These are phyloP conservation scores for Disparrhopalites patrizii DNA, from an alignment of 2,888 invertebrate genomes.

Conservation along the genomic window DNA sequence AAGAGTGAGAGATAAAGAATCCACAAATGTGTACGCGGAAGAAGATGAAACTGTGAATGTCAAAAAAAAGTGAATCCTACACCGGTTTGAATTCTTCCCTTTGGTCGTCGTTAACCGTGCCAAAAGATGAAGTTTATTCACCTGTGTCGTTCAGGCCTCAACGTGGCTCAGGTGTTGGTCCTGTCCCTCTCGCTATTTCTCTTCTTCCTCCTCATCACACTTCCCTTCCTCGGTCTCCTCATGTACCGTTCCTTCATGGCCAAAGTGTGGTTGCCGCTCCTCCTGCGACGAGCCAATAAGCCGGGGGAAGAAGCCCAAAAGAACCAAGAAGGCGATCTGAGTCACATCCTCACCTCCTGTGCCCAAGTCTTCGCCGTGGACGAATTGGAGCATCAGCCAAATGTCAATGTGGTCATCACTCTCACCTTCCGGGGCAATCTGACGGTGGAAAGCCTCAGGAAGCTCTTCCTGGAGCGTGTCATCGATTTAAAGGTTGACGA, in stretches of 20 bases:
- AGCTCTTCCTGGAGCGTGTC: constrained; percentile 3
- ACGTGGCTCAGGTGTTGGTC: neutral
- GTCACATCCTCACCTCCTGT: constrained; percentile 21
- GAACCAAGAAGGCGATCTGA: neutral
- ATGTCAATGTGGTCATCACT: constrained; percentile 8
- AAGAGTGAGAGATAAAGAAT: no score
- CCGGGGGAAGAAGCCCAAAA: no score
- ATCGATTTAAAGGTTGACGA: constrained; percentile 1
- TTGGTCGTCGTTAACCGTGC: no score
- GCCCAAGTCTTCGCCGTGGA: constrained; percentile 19
- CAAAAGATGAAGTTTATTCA: constrained; percentile 19
- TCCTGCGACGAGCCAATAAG: no score
- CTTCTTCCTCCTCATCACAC: neutral
- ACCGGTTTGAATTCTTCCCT: no score
- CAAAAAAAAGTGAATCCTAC: no score
- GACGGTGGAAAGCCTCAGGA: neutral
- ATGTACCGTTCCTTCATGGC: neutral
- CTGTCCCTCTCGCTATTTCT: neutral
- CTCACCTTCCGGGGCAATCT: neutral
- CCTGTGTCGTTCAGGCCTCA: neutral
- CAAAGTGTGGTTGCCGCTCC: neutral
- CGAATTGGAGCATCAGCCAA: neutral
- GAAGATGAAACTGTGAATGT: no score
- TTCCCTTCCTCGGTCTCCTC: neutral
- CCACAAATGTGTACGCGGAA: no score